Conservation (phyloP, 2,113 vertebrate species). For the Marmota monax region DNA sequence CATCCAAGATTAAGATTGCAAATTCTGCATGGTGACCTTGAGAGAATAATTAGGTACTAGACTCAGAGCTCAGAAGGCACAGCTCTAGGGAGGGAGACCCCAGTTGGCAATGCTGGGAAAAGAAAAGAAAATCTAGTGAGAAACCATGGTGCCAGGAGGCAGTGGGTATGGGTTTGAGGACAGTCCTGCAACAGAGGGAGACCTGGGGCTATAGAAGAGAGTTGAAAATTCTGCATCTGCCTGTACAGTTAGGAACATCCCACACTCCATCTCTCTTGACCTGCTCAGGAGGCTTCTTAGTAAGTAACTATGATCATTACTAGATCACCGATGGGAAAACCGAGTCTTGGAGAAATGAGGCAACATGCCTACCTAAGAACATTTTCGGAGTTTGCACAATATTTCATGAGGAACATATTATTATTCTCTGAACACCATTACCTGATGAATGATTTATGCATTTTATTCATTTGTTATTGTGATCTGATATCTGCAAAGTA, state of each 20-base stretch:
- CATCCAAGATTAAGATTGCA: background rate
- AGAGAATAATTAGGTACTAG: background rate
- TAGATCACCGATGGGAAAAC: background rate
- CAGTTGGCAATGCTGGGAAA: background rate
- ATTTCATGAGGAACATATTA: background rate
- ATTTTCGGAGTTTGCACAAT: background rate
- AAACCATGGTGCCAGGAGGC: background rate
- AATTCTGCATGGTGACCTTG: constrained; percentile 11
- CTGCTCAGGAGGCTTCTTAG: background rate
- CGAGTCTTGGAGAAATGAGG: background rate
- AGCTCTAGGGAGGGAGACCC: background rate
- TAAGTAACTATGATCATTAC: background rate
- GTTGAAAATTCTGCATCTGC: background rate
- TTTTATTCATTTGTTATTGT: constrained; percentile 60
- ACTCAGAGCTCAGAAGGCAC: background rate
- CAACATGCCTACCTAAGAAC: background rate
- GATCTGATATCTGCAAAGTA: constrained; percentile 45
- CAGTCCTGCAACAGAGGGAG: background rate
- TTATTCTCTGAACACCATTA: background rate
- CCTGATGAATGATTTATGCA: constrained; percentile 55
- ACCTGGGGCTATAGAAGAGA: background rate
- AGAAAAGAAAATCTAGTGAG: background rate
- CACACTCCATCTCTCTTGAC: background rate
- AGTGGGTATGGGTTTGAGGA: rapidly evolving
- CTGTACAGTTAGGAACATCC: background rate